A percentile compares a stretch with the other conserved stretches of the same genome.
phyloP scores from a whole-genome alignment of 2,797 vertebrate genomes.

The Micropoecilia bifurca region DNA sequence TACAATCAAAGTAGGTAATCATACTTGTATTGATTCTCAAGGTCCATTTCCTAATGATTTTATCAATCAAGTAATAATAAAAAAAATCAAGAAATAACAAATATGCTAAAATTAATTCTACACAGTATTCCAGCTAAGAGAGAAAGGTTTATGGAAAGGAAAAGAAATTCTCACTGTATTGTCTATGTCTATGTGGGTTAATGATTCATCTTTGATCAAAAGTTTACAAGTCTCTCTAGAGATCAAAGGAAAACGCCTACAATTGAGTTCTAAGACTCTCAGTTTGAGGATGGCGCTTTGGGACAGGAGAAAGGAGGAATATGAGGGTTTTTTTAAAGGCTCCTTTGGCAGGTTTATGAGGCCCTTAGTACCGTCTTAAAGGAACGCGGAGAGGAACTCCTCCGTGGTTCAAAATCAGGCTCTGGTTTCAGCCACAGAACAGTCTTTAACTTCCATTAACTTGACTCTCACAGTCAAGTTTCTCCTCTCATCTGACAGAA shows the following conservation, averaged over 20 bases:
- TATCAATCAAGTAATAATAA: background rate
- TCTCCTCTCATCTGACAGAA: background rate
- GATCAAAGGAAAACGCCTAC: background rate
- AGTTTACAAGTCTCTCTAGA: background rate
- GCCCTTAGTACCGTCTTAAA: no score
- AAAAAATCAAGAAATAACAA: background rate
- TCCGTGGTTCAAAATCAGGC: background rate
- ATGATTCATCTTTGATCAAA: background rate
- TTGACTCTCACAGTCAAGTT: background rate
- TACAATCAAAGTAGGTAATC: background rate
- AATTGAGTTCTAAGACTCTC: background rate
- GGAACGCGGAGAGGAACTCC: background rate
- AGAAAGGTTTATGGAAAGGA: background rate
- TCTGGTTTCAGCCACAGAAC: background rate
- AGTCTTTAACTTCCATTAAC: background rate
- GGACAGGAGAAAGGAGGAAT: background rate
- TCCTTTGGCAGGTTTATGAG: no score
- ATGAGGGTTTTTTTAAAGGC: no score
- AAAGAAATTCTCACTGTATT: background rate
- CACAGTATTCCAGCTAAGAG: background rate
- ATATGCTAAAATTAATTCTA: background rate
- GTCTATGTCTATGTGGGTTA: background rate
- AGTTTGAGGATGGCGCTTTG: background rate
- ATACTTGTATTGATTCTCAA: no score
- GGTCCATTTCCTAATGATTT: slow-evolving; percentile 1